Evolutionary conservation across 2,113 vertebrate species (phyloP).

Genomic region (Raja brachyura): DNA sequence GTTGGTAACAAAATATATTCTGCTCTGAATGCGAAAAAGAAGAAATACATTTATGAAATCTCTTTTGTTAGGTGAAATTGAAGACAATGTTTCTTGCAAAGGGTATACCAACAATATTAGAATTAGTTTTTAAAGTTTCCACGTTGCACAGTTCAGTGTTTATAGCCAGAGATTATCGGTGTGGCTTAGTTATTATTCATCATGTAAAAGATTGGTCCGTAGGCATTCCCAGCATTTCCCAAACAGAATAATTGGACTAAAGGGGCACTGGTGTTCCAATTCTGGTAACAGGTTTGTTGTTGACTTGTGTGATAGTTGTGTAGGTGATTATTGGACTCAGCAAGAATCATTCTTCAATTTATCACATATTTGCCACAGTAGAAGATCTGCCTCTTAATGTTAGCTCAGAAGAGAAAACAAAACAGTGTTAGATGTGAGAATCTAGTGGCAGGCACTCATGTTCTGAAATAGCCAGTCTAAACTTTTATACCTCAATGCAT

Average conservation of each 20-base stretch:
- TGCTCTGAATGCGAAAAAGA: neutral
- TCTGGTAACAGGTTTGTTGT: neutral
- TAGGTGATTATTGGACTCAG: conserved; percentile 20
- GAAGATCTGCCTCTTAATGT: neutral
- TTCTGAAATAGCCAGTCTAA: neutral
- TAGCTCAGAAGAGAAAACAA: neutral
- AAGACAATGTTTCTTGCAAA: neutral
- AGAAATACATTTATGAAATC: neutral
- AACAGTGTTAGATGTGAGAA: neutral
- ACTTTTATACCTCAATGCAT: neutral
- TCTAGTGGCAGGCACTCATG: neutral
- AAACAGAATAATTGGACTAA: neutral
- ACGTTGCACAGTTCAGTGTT: neutral
- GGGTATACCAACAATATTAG: neutral
- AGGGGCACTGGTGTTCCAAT: neutral
- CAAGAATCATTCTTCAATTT: neutral
- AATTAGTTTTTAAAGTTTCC: neutral
- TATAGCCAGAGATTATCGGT: neutral
- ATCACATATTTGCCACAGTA: neutral
- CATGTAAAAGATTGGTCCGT: neutral
- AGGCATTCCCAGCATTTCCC: conserved; percentile 16
- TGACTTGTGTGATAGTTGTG: neutral
- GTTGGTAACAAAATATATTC: neutral
- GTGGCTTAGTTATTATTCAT: neutral
- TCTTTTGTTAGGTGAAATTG: neutral